phyloP scores from a whole-genome alignment of 2,888 invertebrate species.

The Merodon equestris region DNA sequence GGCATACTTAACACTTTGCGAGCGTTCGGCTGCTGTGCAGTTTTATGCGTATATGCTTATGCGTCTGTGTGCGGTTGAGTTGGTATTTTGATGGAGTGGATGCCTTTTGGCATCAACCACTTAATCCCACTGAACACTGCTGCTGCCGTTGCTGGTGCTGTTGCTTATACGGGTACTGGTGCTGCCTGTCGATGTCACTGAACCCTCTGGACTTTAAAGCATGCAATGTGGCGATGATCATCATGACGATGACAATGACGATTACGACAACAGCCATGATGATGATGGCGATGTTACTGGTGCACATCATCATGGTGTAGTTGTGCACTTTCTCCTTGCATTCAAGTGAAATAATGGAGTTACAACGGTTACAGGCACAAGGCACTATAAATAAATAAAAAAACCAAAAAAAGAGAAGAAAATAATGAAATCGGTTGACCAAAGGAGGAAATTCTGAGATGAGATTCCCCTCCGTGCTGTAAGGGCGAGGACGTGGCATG shows the following conservation, averaged over 20 bases:
- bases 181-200: constrained; percentile 32
- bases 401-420: background rate
- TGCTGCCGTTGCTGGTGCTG: constrained; percentile 37
- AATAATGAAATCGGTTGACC: constrained; percentile 31
- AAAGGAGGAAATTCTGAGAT: background rate
- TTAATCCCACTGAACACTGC: constrained; percentile 37
- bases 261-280: constrained; percentile 1
- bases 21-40: no score
- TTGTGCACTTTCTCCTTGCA: constrained; percentile 39
- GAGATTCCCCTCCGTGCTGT: no score
- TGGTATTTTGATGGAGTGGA: constrained; percentile 10
- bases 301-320: background rate
- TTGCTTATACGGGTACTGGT: no score
- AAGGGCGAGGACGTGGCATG: background rate
- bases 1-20: constrained; percentile 20
- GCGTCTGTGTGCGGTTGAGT: background rate
- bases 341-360: constrained; percentile 8
- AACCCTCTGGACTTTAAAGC: constrained; percentile 60
- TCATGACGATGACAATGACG: constrained; percentile 23
- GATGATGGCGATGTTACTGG: constrained; percentile 18
- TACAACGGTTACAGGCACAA: background rate
- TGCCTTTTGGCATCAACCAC: constrained; percentile 54
- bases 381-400: no score
- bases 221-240: constrained; percentile 37
- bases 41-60: background rate